Evolutionary conservation across 2,888 invertebrate species (phyloP), one percentile per base, ranked within the genome.

Genomic region (Cryptops parisi): DNA sequence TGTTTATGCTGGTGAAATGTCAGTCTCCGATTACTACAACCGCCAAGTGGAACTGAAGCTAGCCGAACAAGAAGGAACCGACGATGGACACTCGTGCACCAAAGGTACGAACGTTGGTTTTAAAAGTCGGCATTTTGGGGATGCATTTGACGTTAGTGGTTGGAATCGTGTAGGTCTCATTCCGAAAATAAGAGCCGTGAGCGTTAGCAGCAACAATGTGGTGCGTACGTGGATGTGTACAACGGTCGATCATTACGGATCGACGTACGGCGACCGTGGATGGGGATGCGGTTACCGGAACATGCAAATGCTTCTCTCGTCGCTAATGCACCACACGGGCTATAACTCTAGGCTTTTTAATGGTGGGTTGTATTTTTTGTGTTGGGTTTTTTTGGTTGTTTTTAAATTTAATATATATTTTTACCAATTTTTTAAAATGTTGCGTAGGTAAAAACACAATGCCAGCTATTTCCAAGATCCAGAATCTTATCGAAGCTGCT

Each of bases 271-370:
- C 1, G 90, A 90, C 69, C 76, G 81, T 61, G 90, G 90, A 6
- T 91, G 89, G 88, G 90, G 90, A 2, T 91, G 91, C 65, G 91
- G 91, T 0, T 90, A 89, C 67, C 74, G 90, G 62, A 89, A 90
- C 70, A 80, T 86, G 70, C 90, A 90, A 68, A 90, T 90, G 89
- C 72, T 90, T 62, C 74, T 90, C n/a, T 88, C 88, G 0, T 82
- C 84, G 2, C 73, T 90, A 47, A 72, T 82, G 57, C 74, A 74
- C 52, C 78, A 82, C 65, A 80, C 82, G 0, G 78, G 76, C 40
- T 86, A 82, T 70, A 76, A 78, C 55, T 78, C 78, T 59, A 71
- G 77, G 57, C 62, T 74, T 23, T 69, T 68, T 55, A 66, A 65
- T 62, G 66, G 68, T 66, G 55, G 56, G 62, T 58, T 17, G 19